phyloP scores from a whole-genome alignment of 2,113 vertebrate species.

The Nothoprocta pentlandii region DNA sequence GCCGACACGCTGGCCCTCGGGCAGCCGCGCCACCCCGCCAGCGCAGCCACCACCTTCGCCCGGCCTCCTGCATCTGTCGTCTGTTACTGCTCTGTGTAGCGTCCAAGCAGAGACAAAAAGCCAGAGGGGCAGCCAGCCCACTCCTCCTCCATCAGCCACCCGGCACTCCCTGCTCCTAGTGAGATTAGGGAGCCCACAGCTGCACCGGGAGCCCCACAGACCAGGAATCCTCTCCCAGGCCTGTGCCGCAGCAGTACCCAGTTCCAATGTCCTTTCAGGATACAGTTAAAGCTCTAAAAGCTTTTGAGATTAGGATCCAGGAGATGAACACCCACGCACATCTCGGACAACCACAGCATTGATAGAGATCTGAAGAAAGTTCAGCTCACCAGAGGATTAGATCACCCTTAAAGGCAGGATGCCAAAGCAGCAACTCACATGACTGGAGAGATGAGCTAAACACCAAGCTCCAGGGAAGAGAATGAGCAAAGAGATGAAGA shows the following conservation, averaged over 20 bases:
- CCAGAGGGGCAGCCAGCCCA: neutral
- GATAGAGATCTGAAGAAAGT: neutral
- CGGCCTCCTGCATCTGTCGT: neutral
- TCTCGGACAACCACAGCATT: neutral
- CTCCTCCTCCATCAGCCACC: no score
- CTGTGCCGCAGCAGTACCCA: neutral
- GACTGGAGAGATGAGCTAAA: neutral
- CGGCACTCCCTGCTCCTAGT: neutral
- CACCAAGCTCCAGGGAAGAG: neutral
- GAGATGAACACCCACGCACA: fast-evolving
- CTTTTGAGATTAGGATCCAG: neutral
- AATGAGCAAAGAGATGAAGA: neutral
- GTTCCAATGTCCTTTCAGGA: neutral
- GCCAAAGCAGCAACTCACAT: neutral
- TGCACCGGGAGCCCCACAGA: neutral
- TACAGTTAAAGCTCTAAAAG: neutral
- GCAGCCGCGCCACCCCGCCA: neutral
- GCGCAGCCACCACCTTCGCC: neutral
- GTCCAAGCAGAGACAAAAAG: neutral
- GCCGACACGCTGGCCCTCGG: neutral
- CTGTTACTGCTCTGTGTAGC: neutral
- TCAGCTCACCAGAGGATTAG: neutral
- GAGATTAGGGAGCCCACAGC: neutral
- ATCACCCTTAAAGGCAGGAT: neutral
- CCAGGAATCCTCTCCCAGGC: neutral